Base-by-base conservation (phyloP, 2,888 invertebrate genomes). In the Ischnus inquisitorius region DNA sequence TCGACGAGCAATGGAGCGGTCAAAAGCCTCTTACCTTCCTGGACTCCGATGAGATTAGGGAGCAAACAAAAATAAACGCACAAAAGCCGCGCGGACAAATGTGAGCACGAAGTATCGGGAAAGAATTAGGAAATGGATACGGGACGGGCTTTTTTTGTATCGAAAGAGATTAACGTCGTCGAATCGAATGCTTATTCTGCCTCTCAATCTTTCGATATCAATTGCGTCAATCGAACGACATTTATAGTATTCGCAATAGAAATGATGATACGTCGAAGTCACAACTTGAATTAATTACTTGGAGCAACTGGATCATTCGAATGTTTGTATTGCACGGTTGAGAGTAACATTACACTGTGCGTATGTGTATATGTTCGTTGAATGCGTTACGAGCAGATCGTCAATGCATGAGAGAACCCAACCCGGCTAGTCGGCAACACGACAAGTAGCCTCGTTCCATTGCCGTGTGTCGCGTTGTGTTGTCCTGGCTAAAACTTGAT, bases 401-500 rank as follows among this genome's bases (percentile, higher is more conserved):
- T 77, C 48, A 48, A 71, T 62, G 65, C 60, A 75, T 14, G 64
- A 19, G 57, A 71, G 72, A 62, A 62, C 67, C 43, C 14, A 14
- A 12, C 16, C 39, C 16, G 16, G 57, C 6, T 81, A 65, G 82
- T 83, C 76, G 79, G 69, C 84, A 82, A 43, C 76, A 57, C 72
- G 79, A 72, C 79, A 79, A 67, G 79, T 76, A 77, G 80, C 76
- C 72, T 83, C 67, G 83, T 83, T 72, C 51, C 16, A 22, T 60
- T 39, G 51, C 74, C 75, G 39, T 67, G 48, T 57, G 78, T 72
- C 68, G 25, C 19, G 34, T 22, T 67, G 69, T 54, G 81, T 78
- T 80, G 68, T 77, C 83, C 83, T 67, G 67, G 64, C 75, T 82
- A 83, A 84, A 86, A 83, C 81, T 79, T 83, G 85, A 86, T 83